A percentile compares a stretch with the other conserved stretches of the same genome.
phyloP scores from a whole-genome alignment of 2,113 vertebrate species.

The Riparia riparia region DNA sequence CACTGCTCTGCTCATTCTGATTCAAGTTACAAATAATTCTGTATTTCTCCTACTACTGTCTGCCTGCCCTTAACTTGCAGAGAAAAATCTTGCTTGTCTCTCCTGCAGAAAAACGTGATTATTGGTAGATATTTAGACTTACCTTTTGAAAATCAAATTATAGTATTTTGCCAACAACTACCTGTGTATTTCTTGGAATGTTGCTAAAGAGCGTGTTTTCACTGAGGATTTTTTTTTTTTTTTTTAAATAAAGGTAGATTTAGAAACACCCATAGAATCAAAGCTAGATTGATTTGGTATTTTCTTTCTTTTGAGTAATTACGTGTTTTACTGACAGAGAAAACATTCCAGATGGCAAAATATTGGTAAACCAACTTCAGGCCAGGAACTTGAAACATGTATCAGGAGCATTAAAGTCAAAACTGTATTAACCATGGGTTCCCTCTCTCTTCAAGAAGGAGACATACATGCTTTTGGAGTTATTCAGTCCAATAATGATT shows the following conservation, averaged over 20 bases:
- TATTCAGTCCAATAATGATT: background rate
- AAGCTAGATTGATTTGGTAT: background rate
- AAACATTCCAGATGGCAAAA: background rate
- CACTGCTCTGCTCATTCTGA: background rate
- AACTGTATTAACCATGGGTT: background rate
- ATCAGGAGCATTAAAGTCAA: background rate
- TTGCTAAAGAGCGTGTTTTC: background rate
- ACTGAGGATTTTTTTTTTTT: background rate
- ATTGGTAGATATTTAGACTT: background rate
- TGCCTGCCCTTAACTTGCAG: background rate
- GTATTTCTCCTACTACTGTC: background rate
- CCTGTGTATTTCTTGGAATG: background rate
- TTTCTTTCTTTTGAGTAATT: background rate
- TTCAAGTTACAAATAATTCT: background rate
- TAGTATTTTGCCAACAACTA: background rate
- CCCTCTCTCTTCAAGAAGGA: background rate
- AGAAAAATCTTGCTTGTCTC: background rate
- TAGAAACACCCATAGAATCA: background rate
- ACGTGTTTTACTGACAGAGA: background rate
- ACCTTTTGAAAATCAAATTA: background rate
- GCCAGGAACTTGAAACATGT: background rate
- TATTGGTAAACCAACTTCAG: background rate
- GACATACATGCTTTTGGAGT: background rate
- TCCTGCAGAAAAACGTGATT: background rate
- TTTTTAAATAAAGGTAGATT: background rate